Evolutionary conservation across 2,113 vertebrate genomes (phyloP), one percentile per base, ranked within the genome.

Genomic region (Aegotheles bennettii): DNA sequence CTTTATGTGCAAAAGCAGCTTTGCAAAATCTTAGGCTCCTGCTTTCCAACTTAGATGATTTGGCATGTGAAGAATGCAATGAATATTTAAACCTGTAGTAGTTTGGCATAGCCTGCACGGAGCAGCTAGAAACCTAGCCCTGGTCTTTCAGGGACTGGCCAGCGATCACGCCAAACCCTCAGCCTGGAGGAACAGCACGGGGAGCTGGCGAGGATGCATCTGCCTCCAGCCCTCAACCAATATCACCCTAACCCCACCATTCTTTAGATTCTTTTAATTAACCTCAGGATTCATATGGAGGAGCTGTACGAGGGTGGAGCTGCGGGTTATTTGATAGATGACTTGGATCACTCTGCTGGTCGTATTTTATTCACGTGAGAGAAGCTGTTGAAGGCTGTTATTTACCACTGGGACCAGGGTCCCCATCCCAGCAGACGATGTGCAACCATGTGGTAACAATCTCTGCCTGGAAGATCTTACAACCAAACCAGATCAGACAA

Each of bases 1-100:
- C 92, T 93, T 97, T 93, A 90, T 93, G 87, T 92, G 95, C 87
- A 93, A 91, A 95, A 96, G 92, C 68, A 89, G 94, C 91, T 97
- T 96, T 92, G 87, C 91, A 93, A 82, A 88, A 87, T 91, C 89
- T 94, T 81, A 65, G 61, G 42, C 61, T 93, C 47, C 68, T 60
- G 65, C 64, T 90, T 96, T 92, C 89, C 82, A 73, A 84, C 45
- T 45, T 79, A 70, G 67, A 85, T 78, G 82, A 95, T 86, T 84
- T 93, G 94, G 84, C 94, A 84, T 71, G 86, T 40, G 80, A 81
- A 94, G 86, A 95, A 93, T 61, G 70, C 80, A 80, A 64, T 86
- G 88, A 92, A 93, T 94, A 96, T 93, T 91, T 96, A 94, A 95
- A 96, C 85, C 87, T 94, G 88, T 13, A 94, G 81, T 61, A 94